phyloP scores from a whole-genome alignment of 2,113 vertebrate species.

The Saimiri boliviensis region DNA sequence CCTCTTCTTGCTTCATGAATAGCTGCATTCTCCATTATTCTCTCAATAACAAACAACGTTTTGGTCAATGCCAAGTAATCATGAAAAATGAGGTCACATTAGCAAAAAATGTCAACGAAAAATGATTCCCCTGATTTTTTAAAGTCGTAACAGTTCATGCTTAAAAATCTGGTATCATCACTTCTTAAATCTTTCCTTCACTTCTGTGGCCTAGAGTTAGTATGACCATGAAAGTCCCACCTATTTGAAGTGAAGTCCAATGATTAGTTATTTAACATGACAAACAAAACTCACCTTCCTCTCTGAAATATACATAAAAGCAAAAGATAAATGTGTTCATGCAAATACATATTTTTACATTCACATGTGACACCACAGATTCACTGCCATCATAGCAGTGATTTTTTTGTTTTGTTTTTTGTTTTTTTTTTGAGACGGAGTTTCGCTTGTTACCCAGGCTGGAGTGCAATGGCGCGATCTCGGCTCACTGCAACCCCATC shows the following conservation, averaged over 20 bases:
- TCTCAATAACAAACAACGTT: background rate
- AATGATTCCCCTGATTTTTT: background rate
- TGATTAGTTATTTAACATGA: background rate
- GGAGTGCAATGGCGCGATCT: too few relatives aligned
- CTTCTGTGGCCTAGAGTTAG: background rate
- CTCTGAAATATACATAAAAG: background rate
- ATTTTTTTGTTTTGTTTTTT: too few relatives aligned
- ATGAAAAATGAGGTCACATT: slow-evolving; percentile 51
- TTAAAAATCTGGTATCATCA: background rate
- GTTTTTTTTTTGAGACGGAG: too few relatives aligned
- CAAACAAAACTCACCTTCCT: background rate
- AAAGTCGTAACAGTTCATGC: background rate
- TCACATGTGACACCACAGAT: background rate
- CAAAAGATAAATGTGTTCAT: background rate
- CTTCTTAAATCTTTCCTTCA: background rate
- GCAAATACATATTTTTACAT: background rate
- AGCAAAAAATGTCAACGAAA: slow-evolving; percentile 30
- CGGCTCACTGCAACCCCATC: too few relatives aligned
- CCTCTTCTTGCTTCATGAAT: background rate
- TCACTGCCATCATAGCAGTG: background rate
- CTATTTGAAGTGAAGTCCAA: background rate
- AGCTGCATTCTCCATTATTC: slow-evolving; percentile 40
- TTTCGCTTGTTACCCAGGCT: too few relatives aligned
- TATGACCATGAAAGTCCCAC: background rate
- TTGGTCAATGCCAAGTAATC: slow-evolving; percentile 1